These are phyloP conservation scores for Myrmophylax atrothorax DNA, from an alignment of 2,113 vertebrate genomes.

Conservation along the genomic window DNA sequence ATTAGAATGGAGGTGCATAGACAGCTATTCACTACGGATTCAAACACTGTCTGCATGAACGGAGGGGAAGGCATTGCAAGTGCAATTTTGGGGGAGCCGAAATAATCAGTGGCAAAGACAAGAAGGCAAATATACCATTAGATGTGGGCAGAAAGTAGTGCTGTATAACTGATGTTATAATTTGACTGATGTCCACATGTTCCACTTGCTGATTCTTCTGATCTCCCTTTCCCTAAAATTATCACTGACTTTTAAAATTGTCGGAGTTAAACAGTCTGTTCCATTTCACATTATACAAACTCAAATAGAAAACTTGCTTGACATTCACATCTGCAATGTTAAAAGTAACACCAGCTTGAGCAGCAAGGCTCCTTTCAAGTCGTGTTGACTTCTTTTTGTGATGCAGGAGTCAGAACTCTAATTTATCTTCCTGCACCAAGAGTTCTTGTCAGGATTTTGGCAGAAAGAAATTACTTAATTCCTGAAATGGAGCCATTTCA, in stretches of 20 bases:
- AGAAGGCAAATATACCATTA: background rate
- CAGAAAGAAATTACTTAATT: constrained; percentile 30
- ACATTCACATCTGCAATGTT: background rate
- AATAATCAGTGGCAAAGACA: background rate
- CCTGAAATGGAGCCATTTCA: constrained; percentile 43
- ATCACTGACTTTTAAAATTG: background rate
- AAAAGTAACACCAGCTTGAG: background rate
- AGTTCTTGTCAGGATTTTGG: constrained; percentile 25
- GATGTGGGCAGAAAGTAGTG: background rate
- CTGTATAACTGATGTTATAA: background rate
- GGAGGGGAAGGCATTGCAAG: background rate
- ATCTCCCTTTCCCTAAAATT: background rate
- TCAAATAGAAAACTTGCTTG: background rate
- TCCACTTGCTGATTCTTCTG: background rate
- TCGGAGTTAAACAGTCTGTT: background rate
- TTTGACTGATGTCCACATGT: background rate
- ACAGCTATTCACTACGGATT: background rate
- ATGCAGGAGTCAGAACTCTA: background rate
- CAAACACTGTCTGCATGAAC: background rate
- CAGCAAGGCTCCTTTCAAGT: background rate
- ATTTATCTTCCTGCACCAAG: background rate
- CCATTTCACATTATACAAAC: background rate
- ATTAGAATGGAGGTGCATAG: background rate
- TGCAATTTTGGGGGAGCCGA: background rate
- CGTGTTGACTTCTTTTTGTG: background rate